Evolutionary conservation across 2,888 invertebrate genomes (phyloP), one percentile per base, ranked within the genome.

Genomic region (Lasioglossum villosulum): DNA sequence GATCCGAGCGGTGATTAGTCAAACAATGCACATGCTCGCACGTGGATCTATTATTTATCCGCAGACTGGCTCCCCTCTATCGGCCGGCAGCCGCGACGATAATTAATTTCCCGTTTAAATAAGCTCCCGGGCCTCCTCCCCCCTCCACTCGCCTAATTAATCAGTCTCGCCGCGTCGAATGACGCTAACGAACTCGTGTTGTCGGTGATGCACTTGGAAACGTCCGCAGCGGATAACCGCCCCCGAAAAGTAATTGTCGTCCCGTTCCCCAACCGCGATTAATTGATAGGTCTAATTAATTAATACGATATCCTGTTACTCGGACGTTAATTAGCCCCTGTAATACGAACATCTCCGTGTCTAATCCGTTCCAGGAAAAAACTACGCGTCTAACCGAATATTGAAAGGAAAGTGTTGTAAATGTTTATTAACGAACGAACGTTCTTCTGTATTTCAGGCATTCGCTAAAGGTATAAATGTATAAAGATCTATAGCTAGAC

Each of bases 61-160:
- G 19, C 14, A 27, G 68, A 27, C 74, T 30, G 27, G 6, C 30
- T 5, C 63, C 5, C 42, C 52, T 52, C 76, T 42, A 23, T 80
- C 68, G 52, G 0, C 23, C 34, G 12, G 14, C 52, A 27, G 27
- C n/a, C 71, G 48, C 52, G 19, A n/a, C 80, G 80, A 84, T 87
- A 84, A 89, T 89, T 89, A 87, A 89, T 89, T 82, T 87, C 78
- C 83, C 89, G 82, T 87, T 89, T 84, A 83, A 84, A 89, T 85
- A 85, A 80, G 71, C 80, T 75, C 45, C 45, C 45, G 27, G 66
- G 59, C 77, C 75, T 37, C 52, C 23, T 30, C 16, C 52, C 42
- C 42, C 23, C 23, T 0, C 59, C n/a, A 27, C 16, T 66, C 56
- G 77, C 78, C 87, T 87, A 84, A 87, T 89, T 89, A 89, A 89